Base-by-base conservation (phyloP, 2,113 vertebrate species). In the Mustelus asterias region DNA sequence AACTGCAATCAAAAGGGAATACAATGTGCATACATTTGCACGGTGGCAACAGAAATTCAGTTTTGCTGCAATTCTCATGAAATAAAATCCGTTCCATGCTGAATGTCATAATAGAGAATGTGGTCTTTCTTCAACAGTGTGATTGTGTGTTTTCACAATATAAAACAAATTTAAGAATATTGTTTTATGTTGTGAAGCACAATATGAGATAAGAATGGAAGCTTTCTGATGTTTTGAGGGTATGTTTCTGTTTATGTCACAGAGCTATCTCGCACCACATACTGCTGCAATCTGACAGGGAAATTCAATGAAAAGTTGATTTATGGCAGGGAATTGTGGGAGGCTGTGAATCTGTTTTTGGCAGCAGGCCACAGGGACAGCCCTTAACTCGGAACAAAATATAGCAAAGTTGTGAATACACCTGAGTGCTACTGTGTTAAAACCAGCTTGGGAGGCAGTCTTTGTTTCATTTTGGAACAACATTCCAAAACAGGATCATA, bases 381-480 rank as follows among this genome's bases (percentile, higher is more conserved):
- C 97, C 97, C 97, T 98, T 98, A 98, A 98, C 98, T 97, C 97
- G 97, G 97, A 98, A 97, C 96, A 96, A 97, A 94, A 94, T 44
- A 94, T 24, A 13, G 65, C 37, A 93, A 93, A 94, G 65, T 94
- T 90, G 41, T 37, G 63, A 69, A 11, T 41, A 69, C 70, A 69
- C 88, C 88, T 33, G 54, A 60, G 44, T 33, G 54, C 88, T 63
- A 60, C 88, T 44, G 37, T 70, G 10, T 94, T 94, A 69, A 94
- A 94, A 94, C 22, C 63, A 94, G 63, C 92, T 69, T 41, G n/a
- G 10, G 92, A 94, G 63, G 60, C 9, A 41, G 65, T 69, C 63
- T 13, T 94, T n/a, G 63, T 26, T 94, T 65, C 92, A 94, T 94
- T 94, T 69, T 94, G 92, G 11, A 8, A 90, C 29, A 0, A 69